Evolutionary conservation across 2,888 invertebrate genomes (phyloP).

Genomic region (Eupithecia centaureata): DNA sequence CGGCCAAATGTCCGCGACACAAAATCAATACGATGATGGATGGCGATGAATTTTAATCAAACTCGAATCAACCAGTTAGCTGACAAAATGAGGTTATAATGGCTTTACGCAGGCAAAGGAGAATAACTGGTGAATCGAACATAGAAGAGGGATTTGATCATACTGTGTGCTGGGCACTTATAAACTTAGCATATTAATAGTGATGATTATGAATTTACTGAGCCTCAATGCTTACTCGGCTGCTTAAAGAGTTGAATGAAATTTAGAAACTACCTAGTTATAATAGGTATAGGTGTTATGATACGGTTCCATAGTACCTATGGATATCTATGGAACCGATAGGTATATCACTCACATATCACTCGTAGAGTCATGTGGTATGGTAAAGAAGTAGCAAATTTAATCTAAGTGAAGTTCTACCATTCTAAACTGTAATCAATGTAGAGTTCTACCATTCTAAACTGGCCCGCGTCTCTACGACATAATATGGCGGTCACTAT

Average conservation of each 20-base stretch:
- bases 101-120: conserved; percentile 37
- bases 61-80: conserved; percentile 75
- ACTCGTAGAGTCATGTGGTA: background rate
- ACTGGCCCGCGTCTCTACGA: too few species aligned
- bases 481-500: too few species aligned
- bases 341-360: too few species aligned
- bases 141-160: background rate
- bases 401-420: too few species aligned
- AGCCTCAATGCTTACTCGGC: background rate
- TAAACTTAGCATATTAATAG: too few species aligned
- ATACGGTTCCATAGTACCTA: background rate
- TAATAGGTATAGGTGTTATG: too few species aligned
- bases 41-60: conserved; percentile 80
- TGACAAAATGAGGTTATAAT: conserved; percentile 79
- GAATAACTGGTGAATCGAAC: background rate
- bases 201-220: too few species aligned
- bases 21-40: conserved; percentile 82
- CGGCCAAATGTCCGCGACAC: conserved; percentile 73
- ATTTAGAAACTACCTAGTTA: too few species aligned
- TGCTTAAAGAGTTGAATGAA: background rate
- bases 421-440: too few species aligned
- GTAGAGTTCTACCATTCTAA: too few species aligned
- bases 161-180: background rate
- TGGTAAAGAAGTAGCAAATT: background rate
- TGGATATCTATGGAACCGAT: too few species aligned